These are phyloP conservation scores for Lagopus muta DNA, from an alignment of 2,113 vertebrate genomes.

Conservation along the genomic window DNA sequence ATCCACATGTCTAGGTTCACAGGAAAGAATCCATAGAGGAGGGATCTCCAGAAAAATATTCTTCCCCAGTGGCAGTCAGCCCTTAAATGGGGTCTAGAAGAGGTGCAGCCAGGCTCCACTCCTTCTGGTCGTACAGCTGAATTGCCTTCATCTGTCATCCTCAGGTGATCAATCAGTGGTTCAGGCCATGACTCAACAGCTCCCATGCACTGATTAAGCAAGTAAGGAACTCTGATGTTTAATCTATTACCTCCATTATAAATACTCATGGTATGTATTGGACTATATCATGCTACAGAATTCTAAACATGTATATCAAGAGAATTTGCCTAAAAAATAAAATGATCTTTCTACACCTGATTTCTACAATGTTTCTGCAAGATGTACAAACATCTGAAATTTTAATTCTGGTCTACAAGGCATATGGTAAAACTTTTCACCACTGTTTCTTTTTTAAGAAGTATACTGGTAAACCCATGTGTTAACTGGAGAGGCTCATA, in stretches of 20 bases:
- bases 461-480: neutral
- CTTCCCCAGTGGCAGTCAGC: no score
- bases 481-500: neutral
- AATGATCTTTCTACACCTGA: neutral
- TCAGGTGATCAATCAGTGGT: no score
- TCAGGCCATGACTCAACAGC: no score
- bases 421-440: neutral
- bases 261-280: neutral
- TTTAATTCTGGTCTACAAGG: neutral
- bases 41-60: no score
- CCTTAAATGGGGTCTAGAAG: no score
- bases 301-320: neutral
- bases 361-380: neutral
- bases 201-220: neutral
- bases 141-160: no score
- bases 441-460: neutral
- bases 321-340: neutral
- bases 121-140: no score
- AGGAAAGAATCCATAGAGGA: no score
- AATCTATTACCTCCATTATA: neutral
- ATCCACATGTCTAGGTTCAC: no score
- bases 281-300: neutral
- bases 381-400: neutral
- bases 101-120: no score
- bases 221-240: neutral